Base-by-base conservation (phyloP, 37 sponge, comb jelly and placozoan genomes). In the Aplysina aerophoba region DNA sequence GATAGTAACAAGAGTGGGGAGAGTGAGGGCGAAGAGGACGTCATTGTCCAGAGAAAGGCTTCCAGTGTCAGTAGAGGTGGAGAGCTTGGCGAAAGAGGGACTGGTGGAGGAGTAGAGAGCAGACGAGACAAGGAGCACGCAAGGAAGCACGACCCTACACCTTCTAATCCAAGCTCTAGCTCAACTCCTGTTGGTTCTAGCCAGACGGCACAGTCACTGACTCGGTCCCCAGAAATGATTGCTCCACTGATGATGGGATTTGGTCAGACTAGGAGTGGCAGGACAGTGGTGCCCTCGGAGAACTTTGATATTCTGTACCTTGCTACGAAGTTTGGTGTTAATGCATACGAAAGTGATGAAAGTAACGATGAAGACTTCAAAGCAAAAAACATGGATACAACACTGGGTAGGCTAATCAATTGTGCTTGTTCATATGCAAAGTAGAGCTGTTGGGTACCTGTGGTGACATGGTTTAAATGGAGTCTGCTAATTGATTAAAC, bases 261-360 rank as follows among this genome's bases (percentile, higher is more conserved):
- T 75, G 78, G 78, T 25, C 44, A 75, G 50, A 75, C 78, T 4
- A 75, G 78, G 11, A 75, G 78, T 15, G 78, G 78, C 4, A 38
- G 78, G 53, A 75, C 37, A 24, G 40, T 75, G n/a, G 78, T 75
- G 2, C 78, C 78, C 22, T 75, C 78, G 41, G 41, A 75, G 53
- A 41, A 75, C 78, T 75, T 75, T 75, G 78, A 75, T 50, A 75
- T 75, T 22, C 78, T 75, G 41, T 75, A 75, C 38, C 78, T 75
- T 25, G 78, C 78, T 44, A 75, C 78, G 1, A 75, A 75, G 78
- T 75, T 75, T 75, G 78, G 78, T 11, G 15, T 50, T 3, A 75
- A 19, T 40, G 24, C 21, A 1, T 31, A 53, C 11, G 78, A 75
- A 14, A 75, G 78, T 41, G 78, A 75, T 75, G 78, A 75, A 17